Conservation (phyloP, 2,797 vertebrate genomes). For the Phalanger gymnotis region DNA sequence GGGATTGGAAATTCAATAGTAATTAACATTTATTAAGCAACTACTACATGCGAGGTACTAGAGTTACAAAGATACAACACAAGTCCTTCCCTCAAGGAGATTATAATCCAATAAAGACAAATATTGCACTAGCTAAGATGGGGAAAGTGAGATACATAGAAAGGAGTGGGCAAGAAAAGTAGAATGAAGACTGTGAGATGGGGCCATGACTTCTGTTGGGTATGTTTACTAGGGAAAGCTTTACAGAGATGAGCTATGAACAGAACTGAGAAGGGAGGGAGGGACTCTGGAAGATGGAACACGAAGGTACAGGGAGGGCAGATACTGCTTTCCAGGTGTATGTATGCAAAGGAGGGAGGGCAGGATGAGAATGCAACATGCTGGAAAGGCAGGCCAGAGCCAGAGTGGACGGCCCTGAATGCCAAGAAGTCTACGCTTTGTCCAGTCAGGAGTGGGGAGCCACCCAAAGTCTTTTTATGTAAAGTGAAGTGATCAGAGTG, state of each 20-base stretch:
- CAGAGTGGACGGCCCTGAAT: background rate
- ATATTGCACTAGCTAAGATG: background rate
- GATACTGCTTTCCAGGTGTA: background rate
- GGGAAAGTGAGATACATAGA: background rate
- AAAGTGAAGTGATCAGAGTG: background rate
- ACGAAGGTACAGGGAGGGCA: background rate
- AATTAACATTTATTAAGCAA: background rate
- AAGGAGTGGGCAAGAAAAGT: background rate
- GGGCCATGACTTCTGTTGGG: background rate
- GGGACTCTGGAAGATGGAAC: background rate
- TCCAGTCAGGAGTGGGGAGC: background rate
- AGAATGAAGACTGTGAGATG: background rate
- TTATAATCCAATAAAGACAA: background rate
- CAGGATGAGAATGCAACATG: background rate
- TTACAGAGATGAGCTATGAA: background rate
- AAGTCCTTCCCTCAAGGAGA: background rate
- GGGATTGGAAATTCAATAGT: background rate
- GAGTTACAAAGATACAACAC: background rate
- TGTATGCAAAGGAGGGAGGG: background rate
- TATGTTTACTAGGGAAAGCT: background rate
- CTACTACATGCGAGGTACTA: background rate
- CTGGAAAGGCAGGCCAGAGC: background rate
- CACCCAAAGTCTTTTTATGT: background rate
- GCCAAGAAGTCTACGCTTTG: background rate
- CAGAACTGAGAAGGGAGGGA: background rate